These are phyloP conservation scores for Melipona bicolor DNA, from an alignment of 2,888 invertebrate species.

Conservation along the genomic window DNA sequence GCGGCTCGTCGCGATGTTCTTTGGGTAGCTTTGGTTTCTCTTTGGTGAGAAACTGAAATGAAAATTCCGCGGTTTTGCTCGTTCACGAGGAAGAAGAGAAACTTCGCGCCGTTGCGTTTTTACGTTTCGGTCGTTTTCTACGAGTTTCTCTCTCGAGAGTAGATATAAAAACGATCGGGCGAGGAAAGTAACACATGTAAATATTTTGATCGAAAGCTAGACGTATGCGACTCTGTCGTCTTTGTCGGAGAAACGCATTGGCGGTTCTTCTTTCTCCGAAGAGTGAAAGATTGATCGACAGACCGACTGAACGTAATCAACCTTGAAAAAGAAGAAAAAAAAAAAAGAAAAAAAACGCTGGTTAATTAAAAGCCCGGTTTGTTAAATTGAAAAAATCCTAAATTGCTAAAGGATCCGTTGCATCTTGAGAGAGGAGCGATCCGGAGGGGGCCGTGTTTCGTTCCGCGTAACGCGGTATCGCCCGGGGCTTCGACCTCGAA, in stretches of 20 bases:
- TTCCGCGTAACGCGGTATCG: conserved; percentile 41
- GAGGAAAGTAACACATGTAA: neutral
- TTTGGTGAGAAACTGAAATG: neutral
- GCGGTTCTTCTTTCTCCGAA: neutral
- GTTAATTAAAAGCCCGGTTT: too few species aligned
- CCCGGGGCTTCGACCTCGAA: conserved; percentile 53
- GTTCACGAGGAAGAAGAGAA: too few species aligned
- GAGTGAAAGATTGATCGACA: neutral
- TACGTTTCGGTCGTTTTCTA: neutral
- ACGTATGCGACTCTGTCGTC: too few species aligned
- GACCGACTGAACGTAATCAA: neutral
- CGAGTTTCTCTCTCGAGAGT: too few species aligned
- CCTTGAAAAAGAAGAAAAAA: neutral
- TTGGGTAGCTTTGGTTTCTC: neutral
- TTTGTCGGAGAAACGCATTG: too few species aligned
- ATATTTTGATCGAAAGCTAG: neutral
- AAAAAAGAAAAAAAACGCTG: too few species aligned
- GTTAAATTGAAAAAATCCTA: conserved; percentile 8
- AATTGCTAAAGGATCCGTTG: neutral
- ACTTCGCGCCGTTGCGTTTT: too few species aligned
- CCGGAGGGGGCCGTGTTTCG: conserved; percentile 34
- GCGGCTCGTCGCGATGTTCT: neutral
- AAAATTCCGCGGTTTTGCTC: neutral
- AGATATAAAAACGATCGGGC: neutral
- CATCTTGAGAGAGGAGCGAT: conserved; percentile 48